These are phyloP conservation scores for Trichonephila inaurata DNA, from an alignment of 1,140 invertebrate species.

Conservation along the genomic window DNA sequence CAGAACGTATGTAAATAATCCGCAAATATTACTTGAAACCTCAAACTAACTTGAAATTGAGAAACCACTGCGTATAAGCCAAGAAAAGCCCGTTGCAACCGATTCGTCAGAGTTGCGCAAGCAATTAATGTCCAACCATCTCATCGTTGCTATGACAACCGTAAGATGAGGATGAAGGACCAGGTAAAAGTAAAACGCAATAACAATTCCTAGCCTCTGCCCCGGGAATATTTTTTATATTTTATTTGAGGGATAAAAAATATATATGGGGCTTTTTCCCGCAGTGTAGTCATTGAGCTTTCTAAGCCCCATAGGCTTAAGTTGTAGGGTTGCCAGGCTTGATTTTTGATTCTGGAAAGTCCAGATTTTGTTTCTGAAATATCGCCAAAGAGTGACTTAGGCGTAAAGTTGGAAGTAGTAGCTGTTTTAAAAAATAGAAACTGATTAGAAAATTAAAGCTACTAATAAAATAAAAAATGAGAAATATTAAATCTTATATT, in stretches of 20 bases:
- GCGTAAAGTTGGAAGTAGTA: neutral
- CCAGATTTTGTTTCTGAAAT: neutral
- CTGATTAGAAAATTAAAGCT: no score
- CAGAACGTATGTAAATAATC: neutral
- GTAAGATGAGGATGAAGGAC: constrained; percentile 41
- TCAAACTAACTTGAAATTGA: neutral
- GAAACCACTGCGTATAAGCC: neutral
- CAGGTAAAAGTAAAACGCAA: constrained; percentile 64
- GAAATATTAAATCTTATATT: no score
- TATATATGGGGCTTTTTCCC: constrained; percentile 4
- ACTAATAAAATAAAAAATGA: no score
- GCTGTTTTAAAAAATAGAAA: no score
- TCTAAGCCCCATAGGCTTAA: constrained; percentile 42
- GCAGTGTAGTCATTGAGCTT: neutral
- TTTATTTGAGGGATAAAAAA: constrained; percentile 1
- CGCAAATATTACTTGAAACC: neutral
- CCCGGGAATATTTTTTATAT: constrained; percentile 20
- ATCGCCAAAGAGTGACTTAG: neutral
- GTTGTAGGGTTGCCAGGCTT: neutral
- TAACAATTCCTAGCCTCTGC: constrained; percentile 30
- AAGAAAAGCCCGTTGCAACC: neutral
- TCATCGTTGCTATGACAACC: constrained; percentile 50
- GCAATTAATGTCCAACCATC: constrained; percentile 52
- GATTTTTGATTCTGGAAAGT: constrained; percentile 18
- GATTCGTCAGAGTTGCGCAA: neutral